Conservation (phyloP, 2,888 invertebrate genomes). For the Drosophila nr. perissopoda region DNA sequence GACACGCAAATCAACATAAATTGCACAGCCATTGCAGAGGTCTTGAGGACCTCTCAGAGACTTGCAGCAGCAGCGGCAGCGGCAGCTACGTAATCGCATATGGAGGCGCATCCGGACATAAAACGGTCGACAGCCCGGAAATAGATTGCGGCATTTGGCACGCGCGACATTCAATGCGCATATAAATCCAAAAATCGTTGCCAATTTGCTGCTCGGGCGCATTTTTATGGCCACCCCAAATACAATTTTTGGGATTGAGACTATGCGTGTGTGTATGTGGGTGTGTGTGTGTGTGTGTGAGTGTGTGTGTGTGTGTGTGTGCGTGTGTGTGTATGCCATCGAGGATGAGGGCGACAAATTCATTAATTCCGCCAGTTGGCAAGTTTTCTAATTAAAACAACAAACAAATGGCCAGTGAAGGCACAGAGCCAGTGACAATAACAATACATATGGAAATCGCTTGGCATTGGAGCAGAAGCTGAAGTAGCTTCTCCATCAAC, state of each 20-base stretch:
- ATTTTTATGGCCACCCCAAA: conserved; percentile 59
- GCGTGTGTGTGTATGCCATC: not conserved
- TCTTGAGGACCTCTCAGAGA: conserved; percentile 9
- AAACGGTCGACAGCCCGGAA: conserved; percentile 35
- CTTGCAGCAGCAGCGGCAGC: conserved; percentile 12
- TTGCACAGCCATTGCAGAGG: conserved; percentile 44
- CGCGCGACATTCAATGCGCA: conserved; percentile 60
- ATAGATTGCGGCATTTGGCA: conserved; percentile 71
- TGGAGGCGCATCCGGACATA: conserved; percentile 25
- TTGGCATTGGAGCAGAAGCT: conserved; percentile 27
- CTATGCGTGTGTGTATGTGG: not conserved
- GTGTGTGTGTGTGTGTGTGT: not conserved
- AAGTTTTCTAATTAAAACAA: conserved; percentile 81
- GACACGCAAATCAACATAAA: conserved; percentile 79
- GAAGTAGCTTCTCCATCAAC: not conserved
- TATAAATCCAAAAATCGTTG: conserved; percentile 51
- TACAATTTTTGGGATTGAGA: conserved; percentile 4
- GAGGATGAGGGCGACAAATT: conserved; percentile 51
- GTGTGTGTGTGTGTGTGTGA: too few relatives aligned
- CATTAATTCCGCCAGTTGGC: conserved; percentile 71
- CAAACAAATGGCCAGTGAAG: conserved; percentile 74
- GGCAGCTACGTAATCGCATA: conserved; percentile 34
- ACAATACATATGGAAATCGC: conserved; percentile 78
- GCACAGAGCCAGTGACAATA: conserved; percentile 46
- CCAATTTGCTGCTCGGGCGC: conserved; percentile 64